These are phyloP conservation scores for Butorides virescens DNA, from an alignment of 2,113 vertebrate species.

Conservation along the genomic window DNA sequence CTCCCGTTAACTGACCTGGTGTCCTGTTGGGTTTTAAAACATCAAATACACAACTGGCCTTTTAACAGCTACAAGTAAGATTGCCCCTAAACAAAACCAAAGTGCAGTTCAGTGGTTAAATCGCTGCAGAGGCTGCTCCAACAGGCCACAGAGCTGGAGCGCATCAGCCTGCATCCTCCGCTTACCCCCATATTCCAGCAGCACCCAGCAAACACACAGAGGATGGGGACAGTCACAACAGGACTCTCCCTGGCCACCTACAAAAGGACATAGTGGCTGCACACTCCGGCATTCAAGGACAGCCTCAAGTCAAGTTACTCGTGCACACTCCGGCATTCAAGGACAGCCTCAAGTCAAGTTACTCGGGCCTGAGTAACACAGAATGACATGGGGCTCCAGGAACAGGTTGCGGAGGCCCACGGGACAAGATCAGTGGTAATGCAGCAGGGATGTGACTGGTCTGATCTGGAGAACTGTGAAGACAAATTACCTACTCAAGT, in stretches of 20 bases:
- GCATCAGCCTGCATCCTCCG: background rate
- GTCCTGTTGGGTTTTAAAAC: conserved; percentile 70
- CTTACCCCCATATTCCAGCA: background rate
- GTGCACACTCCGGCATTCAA: background rate
- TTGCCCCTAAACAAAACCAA: background rate
- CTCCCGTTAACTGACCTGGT: conserved; percentile 79
- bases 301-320: background rate
- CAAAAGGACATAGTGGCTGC: background rate
- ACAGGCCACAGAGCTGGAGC: background rate
- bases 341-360: background rate
- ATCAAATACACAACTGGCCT: background rate
- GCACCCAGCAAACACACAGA: background rate
- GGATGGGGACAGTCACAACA: background rate
- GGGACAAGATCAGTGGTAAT: background rate
- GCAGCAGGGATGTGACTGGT: accelerated
- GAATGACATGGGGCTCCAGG: accelerated
- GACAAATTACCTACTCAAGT: background rate
- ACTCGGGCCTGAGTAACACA: background rate
- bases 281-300: accelerated
- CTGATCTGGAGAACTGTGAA: background rate
- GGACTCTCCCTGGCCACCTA: background rate
- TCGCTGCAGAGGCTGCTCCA: background rate
- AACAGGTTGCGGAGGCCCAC: accelerated
- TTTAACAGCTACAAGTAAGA: background rate
- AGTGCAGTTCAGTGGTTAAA: background rate